These are phyloP conservation scores for Nowickia ferox DNA, from an alignment of 2,888 invertebrate genomes.

Conservation along the genomic window DNA sequence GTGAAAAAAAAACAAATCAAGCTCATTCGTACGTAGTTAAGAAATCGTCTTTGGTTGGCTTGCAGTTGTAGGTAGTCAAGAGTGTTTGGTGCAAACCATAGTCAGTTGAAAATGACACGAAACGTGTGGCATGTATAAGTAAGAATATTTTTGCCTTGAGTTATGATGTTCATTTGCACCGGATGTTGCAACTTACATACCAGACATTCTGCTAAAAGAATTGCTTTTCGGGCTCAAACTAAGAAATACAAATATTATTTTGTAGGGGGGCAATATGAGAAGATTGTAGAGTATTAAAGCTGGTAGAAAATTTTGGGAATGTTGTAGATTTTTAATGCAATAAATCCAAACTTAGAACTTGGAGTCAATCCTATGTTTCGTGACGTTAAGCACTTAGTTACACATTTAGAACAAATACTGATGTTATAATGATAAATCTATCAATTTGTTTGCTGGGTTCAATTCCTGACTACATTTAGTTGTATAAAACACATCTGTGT, in stretches of 20 bases:
- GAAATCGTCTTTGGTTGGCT: conserved; percentile 35
- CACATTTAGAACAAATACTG: too few species aligned
- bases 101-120: conserved; percentile 15
- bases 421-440: too few species aligned
- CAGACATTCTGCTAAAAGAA: conserved; percentile 49
- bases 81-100: background rate
- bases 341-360: too few species aligned
- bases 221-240: conserved; percentile 39
- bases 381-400: too few species aligned
- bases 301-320: background rate
- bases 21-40: conserved; percentile 22
- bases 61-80: background rate
- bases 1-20: conserved; percentile 29
- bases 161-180: conserved; percentile 65
- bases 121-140: conserved; percentile 27
- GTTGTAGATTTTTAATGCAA: too few species aligned
- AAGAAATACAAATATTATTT: background rate
- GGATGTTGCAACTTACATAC: conserved; percentile 66
- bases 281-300: background rate
- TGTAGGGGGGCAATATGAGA: background rate
- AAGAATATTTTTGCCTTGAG: conserved; percentile 35
- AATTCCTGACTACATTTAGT: background rate
- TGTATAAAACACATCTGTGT: background rate
- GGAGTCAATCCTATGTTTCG: too few species aligned
- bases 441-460: background rate